Base-by-base conservation (phyloP, 2,113 vertebrate genomes). In the Empidonax alnorum region DNA sequence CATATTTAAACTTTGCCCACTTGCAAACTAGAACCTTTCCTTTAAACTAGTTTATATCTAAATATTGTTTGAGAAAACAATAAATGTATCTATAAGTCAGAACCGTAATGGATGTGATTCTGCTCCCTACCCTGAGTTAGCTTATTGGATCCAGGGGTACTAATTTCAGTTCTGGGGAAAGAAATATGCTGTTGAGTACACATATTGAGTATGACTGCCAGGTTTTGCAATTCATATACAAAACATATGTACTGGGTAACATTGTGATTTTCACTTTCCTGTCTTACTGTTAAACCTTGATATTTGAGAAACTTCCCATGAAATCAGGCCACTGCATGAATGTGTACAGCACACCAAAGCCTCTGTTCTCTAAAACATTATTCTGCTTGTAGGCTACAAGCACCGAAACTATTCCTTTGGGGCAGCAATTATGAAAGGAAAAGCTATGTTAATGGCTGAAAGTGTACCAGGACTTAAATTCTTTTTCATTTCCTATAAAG, bases 251-350 rank as follows among this genome's bases (percentile, higher is more conserved):
- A 50, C 15, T 62, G 30, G 37, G 11, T 35, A 30, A 9, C 3
- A 20, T 4, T 17, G 44, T n/a, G 35, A 67, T 69, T 86, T 69
- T 83, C 9, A 31, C 37, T 67, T 89, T 52, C 47, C 14, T 41
- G 10, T 84, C 42, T 80, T 71, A 37, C 50, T 90, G n/a, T 77
- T 46, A 84, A 73, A 24, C n/a, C 28, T 93, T 80, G 81, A 69
- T 33, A 90, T 87, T 22, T 58, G 24, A 96, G 85, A 94, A 78
- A 50, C 42, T 94, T 91, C 49, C 90, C 87, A 24, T 91, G 76
- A 93, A 97, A 95, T 77, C 49, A 62, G 55, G 61, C 15, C 39
- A 73, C 67, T 19, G 6, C 80, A 37, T 18, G 14, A 92, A 83
- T 20, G 30, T 47, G 18, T 19, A 67, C 12, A 9, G 28, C 78